Conservation (phyloP, 2,797 vertebrate genomes). For the Momotus momota region DNA sequence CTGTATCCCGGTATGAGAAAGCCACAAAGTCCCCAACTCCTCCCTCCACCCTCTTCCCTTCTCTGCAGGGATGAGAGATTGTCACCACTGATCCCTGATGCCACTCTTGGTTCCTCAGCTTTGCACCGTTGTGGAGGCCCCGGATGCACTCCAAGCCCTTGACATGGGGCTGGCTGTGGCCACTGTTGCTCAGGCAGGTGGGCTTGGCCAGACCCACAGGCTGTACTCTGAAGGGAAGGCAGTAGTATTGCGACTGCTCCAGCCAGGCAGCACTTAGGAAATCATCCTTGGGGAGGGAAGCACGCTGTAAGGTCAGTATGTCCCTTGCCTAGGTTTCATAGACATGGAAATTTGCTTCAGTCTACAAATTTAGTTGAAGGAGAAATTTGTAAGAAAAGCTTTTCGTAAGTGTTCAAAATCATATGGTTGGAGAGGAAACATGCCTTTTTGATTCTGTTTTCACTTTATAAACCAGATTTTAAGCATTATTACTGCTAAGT, state of each 20-base stretch:
- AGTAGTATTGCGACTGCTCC: neutral
- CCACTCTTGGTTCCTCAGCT: neutral
- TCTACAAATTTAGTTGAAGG: neutral
- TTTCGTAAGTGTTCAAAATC: neutral
- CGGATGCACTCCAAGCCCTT: neutral
- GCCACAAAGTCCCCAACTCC: neutral
- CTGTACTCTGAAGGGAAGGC: neutral
- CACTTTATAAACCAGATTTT: neutral
- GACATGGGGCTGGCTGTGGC: accelerated
- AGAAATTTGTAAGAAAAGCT: neutral
- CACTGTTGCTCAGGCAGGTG: neutral
- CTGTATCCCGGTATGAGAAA: neutral
- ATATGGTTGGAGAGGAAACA: neutral
- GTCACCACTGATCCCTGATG: neutral
- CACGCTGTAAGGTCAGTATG: neutral
- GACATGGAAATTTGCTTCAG: neutral
- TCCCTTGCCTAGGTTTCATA: accelerated
- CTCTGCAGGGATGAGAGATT: accelerated
- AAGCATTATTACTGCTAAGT: neutral
- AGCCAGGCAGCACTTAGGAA: accelerated
- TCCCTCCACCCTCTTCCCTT: neutral
- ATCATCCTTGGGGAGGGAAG: neutral
- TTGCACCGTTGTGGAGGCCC: neutral
- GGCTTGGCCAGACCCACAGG: neutral
- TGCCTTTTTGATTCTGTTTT: neutral